Percentiles rank a stretch among this genome's conserved stretches.
Evolutionary conservation across 2,797 vertebrate genomes (phyloP).

Genomic region (Rhodeus uyekii): DNA sequence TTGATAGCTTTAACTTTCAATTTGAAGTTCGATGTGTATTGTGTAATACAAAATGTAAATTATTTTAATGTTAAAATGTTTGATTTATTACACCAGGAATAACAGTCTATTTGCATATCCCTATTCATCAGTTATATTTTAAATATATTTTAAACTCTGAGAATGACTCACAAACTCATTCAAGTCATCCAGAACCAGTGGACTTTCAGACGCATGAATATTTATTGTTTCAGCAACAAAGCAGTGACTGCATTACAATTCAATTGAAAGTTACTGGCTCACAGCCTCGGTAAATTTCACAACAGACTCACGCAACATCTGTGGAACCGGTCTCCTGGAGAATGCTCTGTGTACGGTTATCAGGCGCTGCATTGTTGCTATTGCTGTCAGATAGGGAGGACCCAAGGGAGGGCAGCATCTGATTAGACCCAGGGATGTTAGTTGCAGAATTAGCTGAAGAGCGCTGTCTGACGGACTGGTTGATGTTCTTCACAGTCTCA

Average conservation of each 20-base stretch:
- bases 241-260: neutral
- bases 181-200: neutral
- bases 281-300: neutral
- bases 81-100: neutral
- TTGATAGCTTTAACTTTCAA: neutral
- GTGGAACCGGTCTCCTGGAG: conserved; percentile 84
- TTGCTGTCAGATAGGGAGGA: conserved; percentile 83
- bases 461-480: conserved; percentile 87
- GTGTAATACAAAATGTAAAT: neutral
- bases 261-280: conserved; percentile 1
- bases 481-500: conserved; percentile 91
- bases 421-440: conserved; percentile 98
- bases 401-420: conserved; percentile 84
- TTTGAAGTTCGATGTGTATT: neutral
- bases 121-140: neutral
- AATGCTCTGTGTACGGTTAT: conserved; percentile 92
- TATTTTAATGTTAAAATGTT: neutral
- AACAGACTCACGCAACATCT: conserved; percentile 72
- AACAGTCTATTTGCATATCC: neutral
- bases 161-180: neutral
- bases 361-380: conserved; percentile 78
- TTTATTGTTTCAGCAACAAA: neutral
- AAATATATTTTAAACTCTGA: neutral
- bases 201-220: neutral
- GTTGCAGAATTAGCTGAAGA: conserved; percentile 85